A percentile compares a stretch with the other conserved stretches of the same genome.
Evolutionary conservation across 2,888 invertebrate species (phyloP).

Genomic region (Chaetoderma sp.): DNA sequence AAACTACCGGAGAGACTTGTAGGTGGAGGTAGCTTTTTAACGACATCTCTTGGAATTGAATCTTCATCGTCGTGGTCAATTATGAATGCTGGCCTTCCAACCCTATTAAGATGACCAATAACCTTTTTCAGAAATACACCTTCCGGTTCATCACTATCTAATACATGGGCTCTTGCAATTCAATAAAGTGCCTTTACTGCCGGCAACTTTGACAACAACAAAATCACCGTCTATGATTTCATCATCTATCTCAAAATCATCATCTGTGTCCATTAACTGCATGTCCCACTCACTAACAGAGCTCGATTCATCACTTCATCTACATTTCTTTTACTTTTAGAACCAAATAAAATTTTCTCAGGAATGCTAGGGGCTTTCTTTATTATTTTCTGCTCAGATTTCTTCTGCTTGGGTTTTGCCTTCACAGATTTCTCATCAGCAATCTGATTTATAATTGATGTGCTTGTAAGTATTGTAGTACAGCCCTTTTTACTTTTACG

Average conservation of each 20-base stretch:
- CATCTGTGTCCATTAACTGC: neutral
- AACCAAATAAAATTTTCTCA: neutral
- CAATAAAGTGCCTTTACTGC: neutral
- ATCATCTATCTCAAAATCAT: neutral
- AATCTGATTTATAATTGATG: neutral
- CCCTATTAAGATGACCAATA: neutral
- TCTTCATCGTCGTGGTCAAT: neutral
- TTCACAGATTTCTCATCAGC: neutral
- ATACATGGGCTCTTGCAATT: too few species aligned
- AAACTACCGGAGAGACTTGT: too few species aligned
- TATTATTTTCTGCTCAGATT: neutral
- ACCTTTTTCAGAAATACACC: neutral
- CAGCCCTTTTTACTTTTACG: too few species aligned
- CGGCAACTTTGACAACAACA: slow-evolving; percentile 4
- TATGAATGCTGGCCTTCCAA: slow-evolving; percentile 1
- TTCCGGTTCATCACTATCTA: neutral
- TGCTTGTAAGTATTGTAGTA: neutral
- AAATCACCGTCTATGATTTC: slow-evolving; percentile 7
- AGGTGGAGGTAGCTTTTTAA: neutral
- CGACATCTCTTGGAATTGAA: neutral
- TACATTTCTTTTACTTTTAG: neutral
- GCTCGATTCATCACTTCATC: neutral
- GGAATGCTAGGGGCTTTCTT: too few species aligned
- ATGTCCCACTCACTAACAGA: neutral
- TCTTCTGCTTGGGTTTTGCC: neutral